Base-by-base conservation (phyloP, 2,888 invertebrate genomes). In the Leptarthrus brevirostris region DNA sequence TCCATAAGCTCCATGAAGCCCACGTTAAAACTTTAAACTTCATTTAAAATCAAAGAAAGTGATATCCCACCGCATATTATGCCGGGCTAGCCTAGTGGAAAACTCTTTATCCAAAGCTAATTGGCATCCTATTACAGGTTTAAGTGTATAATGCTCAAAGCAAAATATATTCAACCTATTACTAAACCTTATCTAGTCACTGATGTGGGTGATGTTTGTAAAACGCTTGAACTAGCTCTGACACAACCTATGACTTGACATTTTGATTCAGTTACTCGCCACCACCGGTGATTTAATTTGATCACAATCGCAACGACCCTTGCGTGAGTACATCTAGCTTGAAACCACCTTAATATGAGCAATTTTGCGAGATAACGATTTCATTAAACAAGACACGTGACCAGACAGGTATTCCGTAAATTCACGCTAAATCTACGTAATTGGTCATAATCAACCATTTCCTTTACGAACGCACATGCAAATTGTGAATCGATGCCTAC, bases 361-460 rank as follows among this genome's bases (percentile, higher is more conserved):
- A 53, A 71, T 71, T 71, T 71, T 22, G 36, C 5, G 24, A 52
- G 56, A 71, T 71, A 71, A 71, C 24, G 56, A 71, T 71, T 71
- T 71, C 34, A 71, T 71, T 56, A 54, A 44, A 71, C 36, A 20
- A 20, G 71, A 44, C 71, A 71, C 71, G 71, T 71, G 71, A 71
- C 56, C 20, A 71, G 40, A n/a, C 36, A 54, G 40, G 47, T 44
- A 47, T 12, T 12, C 12, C 40, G n/a, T 40, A 40, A 12, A 1
- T 12, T 40, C 8, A 8, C 12, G 3, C 40, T 8, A 12, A 3
- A 8, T 12, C 3, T 6, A 12, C 10, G 12, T 40, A 40, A 40
- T 40, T 40, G 40, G 40, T 40, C 12, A n/a, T 40, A n/a, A 40
- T 40, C 40, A 6, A 40, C 3, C 8, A 12, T 12, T 40, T 40